phyloP scores from a whole-genome alignment of 2,113 vertebrate genomes.

The Pteruthius melanotis region DNA sequence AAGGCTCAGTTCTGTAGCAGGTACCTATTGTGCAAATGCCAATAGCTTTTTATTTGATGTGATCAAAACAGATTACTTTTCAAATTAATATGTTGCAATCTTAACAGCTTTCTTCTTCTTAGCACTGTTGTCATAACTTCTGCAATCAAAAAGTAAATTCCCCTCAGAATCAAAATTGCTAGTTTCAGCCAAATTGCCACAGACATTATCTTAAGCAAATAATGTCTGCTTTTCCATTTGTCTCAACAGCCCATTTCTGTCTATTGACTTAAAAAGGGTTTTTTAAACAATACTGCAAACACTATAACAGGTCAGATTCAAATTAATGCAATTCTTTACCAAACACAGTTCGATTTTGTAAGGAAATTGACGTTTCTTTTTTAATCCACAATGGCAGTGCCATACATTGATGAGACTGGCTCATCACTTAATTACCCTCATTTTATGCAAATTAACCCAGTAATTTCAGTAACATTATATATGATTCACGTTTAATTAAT shows the following conservation, averaged over 20 bases:
- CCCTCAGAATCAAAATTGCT: neutral
- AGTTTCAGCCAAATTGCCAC: neutral
- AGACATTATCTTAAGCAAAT: neutral
- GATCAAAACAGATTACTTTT: conserved; percentile 11
- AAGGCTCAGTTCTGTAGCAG: conserved; percentile 8
- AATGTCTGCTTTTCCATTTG: neutral
- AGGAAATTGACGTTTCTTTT: neutral
- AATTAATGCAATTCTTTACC: neutral
- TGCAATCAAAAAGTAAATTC: conserved; percentile 32
- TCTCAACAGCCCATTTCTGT: neutral
- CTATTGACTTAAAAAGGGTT: neutral
- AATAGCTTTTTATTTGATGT: conserved; percentile 38
- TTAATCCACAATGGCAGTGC: neutral
- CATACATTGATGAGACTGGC: neutral
- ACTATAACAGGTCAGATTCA: neutral
- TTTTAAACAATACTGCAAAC: neutral
- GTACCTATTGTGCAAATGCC: conserved; percentile 28
- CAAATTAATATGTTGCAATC: neutral
- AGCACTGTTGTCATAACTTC: neutral
- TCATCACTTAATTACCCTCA: neutral
- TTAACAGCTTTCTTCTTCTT: conserved; percentile 29
- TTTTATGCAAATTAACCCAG: neutral
- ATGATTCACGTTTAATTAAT: neutral
- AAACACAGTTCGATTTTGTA: neutral
- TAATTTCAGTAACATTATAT: neutral